Base-by-base conservation (phyloP, 1,140 invertebrate genomes). In the Drosophila cardini region DNA sequence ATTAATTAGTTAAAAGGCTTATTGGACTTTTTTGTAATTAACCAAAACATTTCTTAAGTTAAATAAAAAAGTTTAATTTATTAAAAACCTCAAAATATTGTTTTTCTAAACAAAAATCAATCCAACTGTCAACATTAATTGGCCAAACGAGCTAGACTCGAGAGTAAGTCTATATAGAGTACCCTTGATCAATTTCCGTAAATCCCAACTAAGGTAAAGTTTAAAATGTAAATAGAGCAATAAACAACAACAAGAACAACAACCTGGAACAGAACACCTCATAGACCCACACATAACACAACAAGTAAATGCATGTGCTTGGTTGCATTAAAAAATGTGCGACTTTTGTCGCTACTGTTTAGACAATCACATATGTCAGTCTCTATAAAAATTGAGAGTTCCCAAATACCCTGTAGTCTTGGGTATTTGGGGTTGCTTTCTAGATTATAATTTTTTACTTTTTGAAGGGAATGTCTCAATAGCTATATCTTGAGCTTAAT, bases 21-120 rank as follows among this genome's bases (percentile, higher is more conserved):
- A 84, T 89, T 84, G 84, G 84, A 87, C 73, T 84, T 78, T 89
- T 89, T 80, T 87, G 84, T 89, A 72, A 87, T 87, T 87, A 87
- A 87, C 84, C 76, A 78, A 74, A 74, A 80, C 32, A 67, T 42
- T 83, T 78, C 75, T 89, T 26, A 26, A 80, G 84, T 87, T 87
- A 73, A 89, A 84, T 89, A 80, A 80, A 87, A 83, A 80, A 80
- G 63, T 83, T 83, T 84, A 84, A 87, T 84, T 87, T 87, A 87
- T 87, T 89, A 80, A 87, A 82, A 83, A 61, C 43, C 11, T 53
- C 16, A 32, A 5, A 3, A 36, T 26, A 21, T 11, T 16, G 16
- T 30, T 4, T 30, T 13, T 26, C 16, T 34, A 32, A 18, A 10
- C 34, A 16, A 15, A 63, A 32, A 52, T 38, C 21, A 21, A 8